These are phyloP conservation scores for Hucho hucho DNA, from an alignment of 2,113 vertebrate species.

Conservation along the genomic window DNA sequence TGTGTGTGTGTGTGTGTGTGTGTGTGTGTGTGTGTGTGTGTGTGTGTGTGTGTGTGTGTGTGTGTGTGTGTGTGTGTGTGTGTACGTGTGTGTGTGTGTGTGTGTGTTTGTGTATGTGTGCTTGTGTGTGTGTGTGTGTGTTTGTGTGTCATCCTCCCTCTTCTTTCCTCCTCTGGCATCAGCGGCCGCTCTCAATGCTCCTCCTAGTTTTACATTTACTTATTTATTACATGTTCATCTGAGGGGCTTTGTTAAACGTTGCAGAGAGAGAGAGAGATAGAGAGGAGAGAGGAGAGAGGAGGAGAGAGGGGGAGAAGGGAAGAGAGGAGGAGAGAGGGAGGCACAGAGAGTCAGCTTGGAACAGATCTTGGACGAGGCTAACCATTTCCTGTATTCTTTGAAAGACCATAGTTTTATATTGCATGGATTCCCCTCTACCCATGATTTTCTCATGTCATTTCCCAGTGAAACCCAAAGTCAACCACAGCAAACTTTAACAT, in stretches of 20 bases:
- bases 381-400: no score
- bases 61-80: no score
- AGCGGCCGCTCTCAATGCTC: slow-evolving; percentile 47
- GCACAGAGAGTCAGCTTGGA: neutral
- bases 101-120: no score
- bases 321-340: neutral
- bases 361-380: neutral
- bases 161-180: slow-evolving; percentile 45
- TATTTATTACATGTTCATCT: slow-evolving; percentile 50
- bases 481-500: no score
- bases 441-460: slow-evolving; percentile 9
- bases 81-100: no score
- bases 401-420: no score
- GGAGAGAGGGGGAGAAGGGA: neutral
- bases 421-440: neutral
- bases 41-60: no score
- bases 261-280: neutral
- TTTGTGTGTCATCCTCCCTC: no score
- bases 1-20: no score
- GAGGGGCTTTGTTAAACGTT: slow-evolving; percentile 44
- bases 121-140: no score
- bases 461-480: neutral
- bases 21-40: no score
- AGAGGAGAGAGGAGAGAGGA: neutral
- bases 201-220: slow-evolving; percentile 29